Conservation (phyloP, 2,797 vertebrate species). For the Alcedo quadribrachys region DNA sequence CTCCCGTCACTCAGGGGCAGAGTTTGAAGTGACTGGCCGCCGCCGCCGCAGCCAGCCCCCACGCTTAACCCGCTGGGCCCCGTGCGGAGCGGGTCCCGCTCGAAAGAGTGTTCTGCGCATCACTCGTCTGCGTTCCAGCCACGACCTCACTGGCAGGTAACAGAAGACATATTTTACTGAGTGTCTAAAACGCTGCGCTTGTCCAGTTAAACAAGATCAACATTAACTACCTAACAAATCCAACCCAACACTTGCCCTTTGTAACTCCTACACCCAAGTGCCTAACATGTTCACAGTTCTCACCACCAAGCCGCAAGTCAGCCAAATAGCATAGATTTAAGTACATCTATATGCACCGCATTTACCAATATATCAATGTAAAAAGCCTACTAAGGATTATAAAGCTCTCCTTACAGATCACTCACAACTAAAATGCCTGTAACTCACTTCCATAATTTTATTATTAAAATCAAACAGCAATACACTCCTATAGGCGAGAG, state of each 20-base stretch:
- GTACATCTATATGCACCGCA: no score
- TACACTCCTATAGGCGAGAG: not conserved
- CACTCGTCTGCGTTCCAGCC: no score
- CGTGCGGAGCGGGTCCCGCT: not conserved
- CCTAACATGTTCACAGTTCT: not conserved
- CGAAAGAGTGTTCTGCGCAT: no score
- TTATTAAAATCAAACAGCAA: not conserved
- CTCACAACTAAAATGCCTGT: not conserved
- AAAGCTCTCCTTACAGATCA: not conserved
- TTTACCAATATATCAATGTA: rapidly evolving
- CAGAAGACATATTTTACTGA: rapidly evolving
- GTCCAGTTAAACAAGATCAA: rapidly evolving
- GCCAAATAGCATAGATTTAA: not conserved
- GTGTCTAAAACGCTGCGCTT: rapidly evolving
- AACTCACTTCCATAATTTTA: not conserved
- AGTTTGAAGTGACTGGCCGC: slow-evolving; percentile 82
- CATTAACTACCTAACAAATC: rapidly evolving
- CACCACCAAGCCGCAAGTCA: rapidly evolving
- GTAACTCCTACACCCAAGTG: not conserved
- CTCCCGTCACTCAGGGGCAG: slow-evolving; percentile 72
- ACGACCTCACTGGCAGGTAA: rapidly evolving
- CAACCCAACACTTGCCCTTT: not conserved
- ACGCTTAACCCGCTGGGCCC: not conserved
- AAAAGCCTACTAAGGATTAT: not conserved
- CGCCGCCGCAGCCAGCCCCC: slow-evolving; percentile 9